Percentiles rank a stretch among this genome's conserved stretches.
Conservation (phyloP, 2,888 invertebrate species). For the Mesorhabditis spiculigera region DNA sequence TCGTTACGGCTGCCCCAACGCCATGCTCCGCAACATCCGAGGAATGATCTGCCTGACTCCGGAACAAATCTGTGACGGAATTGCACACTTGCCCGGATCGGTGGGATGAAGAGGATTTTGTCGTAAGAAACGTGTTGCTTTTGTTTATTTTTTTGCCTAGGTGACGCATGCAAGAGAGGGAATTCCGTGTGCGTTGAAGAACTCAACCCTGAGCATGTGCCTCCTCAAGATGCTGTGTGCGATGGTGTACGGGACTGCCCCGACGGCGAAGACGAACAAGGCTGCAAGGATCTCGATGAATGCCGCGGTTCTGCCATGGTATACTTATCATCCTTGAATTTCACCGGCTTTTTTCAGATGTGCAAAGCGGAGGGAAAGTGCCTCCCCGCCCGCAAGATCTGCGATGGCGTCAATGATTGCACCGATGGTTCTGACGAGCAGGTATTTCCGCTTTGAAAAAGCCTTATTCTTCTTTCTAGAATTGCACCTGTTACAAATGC, state of each 20-base stretch:
- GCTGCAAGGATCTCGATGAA: no score
- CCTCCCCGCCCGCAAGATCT: background rate
- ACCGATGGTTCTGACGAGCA: background rate
- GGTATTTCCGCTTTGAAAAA: background rate
- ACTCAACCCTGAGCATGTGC: no score
- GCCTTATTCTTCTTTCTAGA: background rate
- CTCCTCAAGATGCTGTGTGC: no score
- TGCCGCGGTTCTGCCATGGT: no score
- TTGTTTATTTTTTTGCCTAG: background rate
- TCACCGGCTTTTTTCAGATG: no score
- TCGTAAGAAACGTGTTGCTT: background rate
- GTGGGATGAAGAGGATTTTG: background rate
- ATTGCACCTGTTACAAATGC: background rate
- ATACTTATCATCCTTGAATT: no score
- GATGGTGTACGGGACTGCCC: no score
- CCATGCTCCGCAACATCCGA: no score
- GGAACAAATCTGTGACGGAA: conserved; percentile 4
- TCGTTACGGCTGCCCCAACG: background rate
- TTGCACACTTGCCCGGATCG: background rate
- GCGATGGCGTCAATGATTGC: conserved; percentile 5
- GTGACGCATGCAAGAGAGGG: background rate
- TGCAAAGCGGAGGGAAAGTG: background rate
- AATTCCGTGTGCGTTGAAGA: background rate
- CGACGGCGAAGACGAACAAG: no score
- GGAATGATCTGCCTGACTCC: background rate